A percentile compares a stretch with the other conserved stretches of the same genome.
These are phyloP conservation scores for Bos indicus DNA, from an alignment of 2,113 vertebrate genomes.

Conservation along the genomic window DNA sequence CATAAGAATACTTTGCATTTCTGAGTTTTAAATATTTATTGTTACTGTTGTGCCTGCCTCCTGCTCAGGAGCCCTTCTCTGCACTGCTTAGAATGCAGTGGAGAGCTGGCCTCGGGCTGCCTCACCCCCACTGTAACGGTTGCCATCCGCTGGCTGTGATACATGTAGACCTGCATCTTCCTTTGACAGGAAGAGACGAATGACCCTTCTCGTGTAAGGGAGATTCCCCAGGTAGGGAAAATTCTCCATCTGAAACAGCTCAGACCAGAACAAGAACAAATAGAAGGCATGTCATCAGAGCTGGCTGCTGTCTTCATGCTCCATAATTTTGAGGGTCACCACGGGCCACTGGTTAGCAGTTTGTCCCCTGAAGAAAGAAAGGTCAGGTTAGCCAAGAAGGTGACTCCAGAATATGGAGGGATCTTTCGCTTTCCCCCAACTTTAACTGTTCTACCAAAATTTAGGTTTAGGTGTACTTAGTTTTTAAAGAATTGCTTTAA, in stretches of 20 bases:
- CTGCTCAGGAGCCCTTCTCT: not conserved
- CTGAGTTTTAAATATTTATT: not conserved
- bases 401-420: not conserved
- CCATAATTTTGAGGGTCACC: not conserved
- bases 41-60: not conserved
- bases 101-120: not conserved
- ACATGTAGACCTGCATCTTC: not conserved
- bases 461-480: not conserved
- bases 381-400: not conserved
- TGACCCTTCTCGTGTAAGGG: not conserved
- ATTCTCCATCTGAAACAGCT: not conserved
- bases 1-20: not conserved
- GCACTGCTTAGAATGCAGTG: not conserved
- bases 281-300: not conserved
- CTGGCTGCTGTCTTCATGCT: not conserved
- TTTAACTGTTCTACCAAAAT: not conserved
- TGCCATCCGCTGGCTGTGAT: not conserved
- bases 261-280: too few species aligned
- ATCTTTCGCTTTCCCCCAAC: too few species aligned
- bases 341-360: not conserved
- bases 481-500: slow-evolving; percentile 20
- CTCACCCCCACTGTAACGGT: rapidly evolving
- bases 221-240: not conserved
- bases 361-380: not conserved
- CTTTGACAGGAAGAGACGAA: not conserved